Conservation (phyloP, 2,113 vertebrate species). For the Oncorhynchus keta region DNA sequence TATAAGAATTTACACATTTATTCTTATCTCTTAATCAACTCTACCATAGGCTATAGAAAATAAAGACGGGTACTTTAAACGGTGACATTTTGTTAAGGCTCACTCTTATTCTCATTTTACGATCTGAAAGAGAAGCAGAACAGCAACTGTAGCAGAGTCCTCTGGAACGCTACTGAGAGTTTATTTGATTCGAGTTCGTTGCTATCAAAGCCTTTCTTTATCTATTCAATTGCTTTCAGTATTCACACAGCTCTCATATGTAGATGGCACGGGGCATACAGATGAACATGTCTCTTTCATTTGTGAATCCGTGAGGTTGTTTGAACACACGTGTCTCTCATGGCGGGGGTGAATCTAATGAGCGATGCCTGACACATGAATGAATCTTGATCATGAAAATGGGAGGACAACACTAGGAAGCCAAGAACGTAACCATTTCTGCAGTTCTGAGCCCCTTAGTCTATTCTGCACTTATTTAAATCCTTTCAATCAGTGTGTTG, state of each 20-base stretch:
- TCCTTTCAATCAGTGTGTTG: too few species aligned
- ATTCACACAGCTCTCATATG: background rate
- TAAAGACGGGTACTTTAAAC: background rate
- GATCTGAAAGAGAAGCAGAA: conserved; percentile 15
- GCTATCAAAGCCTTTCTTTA: conserved; percentile 9
- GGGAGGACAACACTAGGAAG: too few species aligned
- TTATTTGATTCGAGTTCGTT: conserved; percentile 6
- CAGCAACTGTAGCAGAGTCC: conserved; percentile 9
- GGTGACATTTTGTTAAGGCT: background rate
- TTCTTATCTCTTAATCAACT: background rate
- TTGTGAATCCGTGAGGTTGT: conserved; percentile 17
- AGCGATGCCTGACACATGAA: background rate
- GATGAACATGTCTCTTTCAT: conserved; percentile 35
- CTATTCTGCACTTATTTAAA: too few species aligned
- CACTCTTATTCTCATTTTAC: conserved; percentile 10
- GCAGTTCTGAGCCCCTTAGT: too few species aligned
- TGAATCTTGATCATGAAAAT: too few species aligned
- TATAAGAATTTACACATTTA: background rate
- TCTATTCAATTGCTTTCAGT: conserved; percentile 18
- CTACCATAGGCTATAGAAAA: background rate
- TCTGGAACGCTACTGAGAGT: conserved; percentile 15
- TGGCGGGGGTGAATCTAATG: conserved; percentile 17
- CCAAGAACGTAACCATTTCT: too few species aligned
- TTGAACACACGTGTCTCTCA: conserved; percentile 35
- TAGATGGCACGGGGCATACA: conserved; percentile 9